Evolutionary conservation across 2,797 vertebrate species (phyloP).

Genomic region (Coendou prehensilis): DNA sequence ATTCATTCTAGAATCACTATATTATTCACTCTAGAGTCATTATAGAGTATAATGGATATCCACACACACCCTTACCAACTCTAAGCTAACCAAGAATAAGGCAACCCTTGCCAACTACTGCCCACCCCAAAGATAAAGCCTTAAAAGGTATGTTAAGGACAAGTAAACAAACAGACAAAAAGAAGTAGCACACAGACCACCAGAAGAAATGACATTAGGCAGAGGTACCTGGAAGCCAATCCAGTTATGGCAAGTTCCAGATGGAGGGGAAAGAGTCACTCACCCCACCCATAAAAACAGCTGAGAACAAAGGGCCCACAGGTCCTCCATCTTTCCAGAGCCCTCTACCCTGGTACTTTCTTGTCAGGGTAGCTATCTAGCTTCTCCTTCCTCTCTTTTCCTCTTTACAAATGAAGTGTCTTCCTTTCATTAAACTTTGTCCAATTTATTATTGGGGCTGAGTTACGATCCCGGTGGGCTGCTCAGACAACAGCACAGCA

Average conservation of each 20-base stretch:
- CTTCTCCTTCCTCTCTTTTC: not conserved
- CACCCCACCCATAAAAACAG: not conserved
- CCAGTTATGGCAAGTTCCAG: not conserved
- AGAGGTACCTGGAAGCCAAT: not conserved
- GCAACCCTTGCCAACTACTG: not conserved
- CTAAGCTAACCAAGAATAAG: no score
- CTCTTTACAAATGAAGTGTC: not conserved
- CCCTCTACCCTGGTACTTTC: not conserved
- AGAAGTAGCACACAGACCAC: not conserved
- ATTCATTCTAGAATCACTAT: not conserved
- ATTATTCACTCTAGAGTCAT: not conserved
- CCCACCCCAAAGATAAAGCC: not conserved
- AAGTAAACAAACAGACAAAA: not conserved
- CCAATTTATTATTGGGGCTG: not conserved
- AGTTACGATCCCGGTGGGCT: not conserved
- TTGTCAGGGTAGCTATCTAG: not conserved
- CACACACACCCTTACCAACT: not conserved
- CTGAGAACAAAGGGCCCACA: not conserved
- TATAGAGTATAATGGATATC: not conserved
- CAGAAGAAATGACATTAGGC: not conserved
- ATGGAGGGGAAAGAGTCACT: not conserved
- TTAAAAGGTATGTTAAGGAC: not conserved
- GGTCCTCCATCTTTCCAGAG: not conserved
- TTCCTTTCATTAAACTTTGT: not conserved
- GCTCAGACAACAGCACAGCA: not conserved